Evolutionary conservation across 2,113 vertebrate genomes (phyloP).

Genomic region (Tupaia chinensis): DNA sequence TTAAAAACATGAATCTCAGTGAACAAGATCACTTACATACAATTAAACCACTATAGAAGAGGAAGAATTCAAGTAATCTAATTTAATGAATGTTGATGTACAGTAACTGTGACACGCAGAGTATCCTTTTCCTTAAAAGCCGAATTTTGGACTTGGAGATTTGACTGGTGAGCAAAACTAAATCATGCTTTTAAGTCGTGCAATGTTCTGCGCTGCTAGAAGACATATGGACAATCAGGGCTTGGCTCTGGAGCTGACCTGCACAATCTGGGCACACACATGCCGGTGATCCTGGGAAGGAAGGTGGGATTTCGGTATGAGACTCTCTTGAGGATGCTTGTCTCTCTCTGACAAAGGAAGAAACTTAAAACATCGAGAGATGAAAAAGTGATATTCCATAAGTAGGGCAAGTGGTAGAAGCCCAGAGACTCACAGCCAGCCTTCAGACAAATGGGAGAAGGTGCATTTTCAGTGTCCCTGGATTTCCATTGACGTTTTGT

Average conservation of each 20-base stretch:
- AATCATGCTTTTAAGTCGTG: not conserved
- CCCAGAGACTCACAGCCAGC: fast-evolving
- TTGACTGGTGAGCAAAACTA: conserved; percentile 46
- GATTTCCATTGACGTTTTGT: too few species aligned
- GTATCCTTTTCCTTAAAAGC: conserved; percentile 18
- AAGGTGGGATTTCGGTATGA: too few species aligned
- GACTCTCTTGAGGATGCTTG: too few species aligned
- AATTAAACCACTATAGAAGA: conserved; percentile 14
- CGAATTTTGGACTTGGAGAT: conserved; percentile 28
- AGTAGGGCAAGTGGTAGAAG: not conserved
- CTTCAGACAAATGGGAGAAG: not conserved
- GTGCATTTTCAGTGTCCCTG: too few species aligned
- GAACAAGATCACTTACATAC: conserved; percentile 3
- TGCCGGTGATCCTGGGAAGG: too few species aligned
- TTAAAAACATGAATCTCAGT: conserved; percentile 39
- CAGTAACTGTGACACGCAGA: not conserved
- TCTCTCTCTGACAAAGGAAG: too few species aligned
- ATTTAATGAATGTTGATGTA: conserved; percentile 46
- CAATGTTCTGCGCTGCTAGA: too few species aligned
- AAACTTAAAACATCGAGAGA: not conserved
- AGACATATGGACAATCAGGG: too few species aligned
- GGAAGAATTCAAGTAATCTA: conserved; percentile 12
- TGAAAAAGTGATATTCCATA: not conserved
- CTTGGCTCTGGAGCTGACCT: too few species aligned
- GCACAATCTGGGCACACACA: too few species aligned